Conservation (phyloP, 37 sponge, comb jelly and placozoan species). For the Geodia barretti region DNA sequence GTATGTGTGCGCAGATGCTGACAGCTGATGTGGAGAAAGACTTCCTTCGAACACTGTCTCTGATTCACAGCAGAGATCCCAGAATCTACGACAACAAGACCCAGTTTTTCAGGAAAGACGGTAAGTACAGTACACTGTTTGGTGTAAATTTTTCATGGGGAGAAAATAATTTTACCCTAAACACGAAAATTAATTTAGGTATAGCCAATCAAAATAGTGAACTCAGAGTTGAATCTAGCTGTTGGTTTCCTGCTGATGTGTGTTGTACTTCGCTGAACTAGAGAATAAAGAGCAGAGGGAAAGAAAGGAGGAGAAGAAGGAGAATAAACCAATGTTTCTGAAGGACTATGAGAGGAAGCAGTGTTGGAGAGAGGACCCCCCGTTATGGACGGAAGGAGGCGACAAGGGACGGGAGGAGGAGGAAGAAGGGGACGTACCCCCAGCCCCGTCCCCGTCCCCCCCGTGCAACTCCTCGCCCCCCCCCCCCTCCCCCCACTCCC, state of each 20-base stretch:
- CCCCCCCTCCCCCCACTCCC: too few relatives aligned
- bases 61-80: conserved; percentile 71
- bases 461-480: too few relatives aligned
- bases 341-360: conserved; percentile 90
- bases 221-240: too few relatives aligned
- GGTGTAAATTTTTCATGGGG: too few relatives aligned
- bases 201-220: too few relatives aligned
- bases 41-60: conserved; percentile 87
- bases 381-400: conserved; percentile 18
- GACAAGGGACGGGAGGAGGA: conserved; percentile 7
- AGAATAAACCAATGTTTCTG: conserved; percentile 73
- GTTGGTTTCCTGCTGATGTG: not conserved
- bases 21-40: conserved; percentile 73
- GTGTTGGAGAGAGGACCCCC: conserved; percentile 73
- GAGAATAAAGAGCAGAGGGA: conserved; percentile 1
- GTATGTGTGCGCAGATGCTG: conserved; percentile 31
- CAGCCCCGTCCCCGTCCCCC: too few relatives aligned
- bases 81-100: conserved; percentile 56
- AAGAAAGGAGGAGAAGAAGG: conserved; percentile 1
- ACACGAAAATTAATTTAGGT: too few relatives aligned
- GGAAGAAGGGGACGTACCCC: too few relatives aligned
- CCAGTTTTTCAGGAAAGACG: conserved; percentile 35
- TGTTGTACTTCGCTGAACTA: not conserved
- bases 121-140: too few relatives aligned
- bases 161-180: too few relatives aligned